Conservation (phyloP, 2,888 invertebrate species). For the Pheosia tremula region DNA sequence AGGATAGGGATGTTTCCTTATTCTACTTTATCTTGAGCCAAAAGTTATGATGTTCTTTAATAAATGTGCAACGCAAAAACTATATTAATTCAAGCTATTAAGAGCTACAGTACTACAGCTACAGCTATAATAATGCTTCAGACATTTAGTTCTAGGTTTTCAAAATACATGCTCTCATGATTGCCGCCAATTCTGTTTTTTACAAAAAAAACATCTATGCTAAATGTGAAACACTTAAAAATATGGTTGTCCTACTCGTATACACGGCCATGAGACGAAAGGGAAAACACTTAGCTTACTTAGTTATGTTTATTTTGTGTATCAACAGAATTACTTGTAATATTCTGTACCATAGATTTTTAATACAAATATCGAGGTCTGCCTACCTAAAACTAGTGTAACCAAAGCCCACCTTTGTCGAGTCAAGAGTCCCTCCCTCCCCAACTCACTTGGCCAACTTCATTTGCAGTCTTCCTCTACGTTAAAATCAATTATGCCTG, state of each 20-base stretch:
- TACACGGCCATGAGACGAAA: too few relatives aligned
- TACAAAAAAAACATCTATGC: background rate
- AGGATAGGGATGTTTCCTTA: slow-evolving; percentile 10
- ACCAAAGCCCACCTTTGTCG: slow-evolving; percentile 22
- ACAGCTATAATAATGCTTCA: too few relatives aligned
- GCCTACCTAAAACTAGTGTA: slow-evolving; percentile 4
- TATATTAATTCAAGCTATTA: background rate
- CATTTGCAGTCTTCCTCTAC: slow-evolving; percentile 73
- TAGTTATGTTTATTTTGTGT: too few relatives aligned
- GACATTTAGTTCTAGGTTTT: background rate
- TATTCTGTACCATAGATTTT: too few relatives aligned
- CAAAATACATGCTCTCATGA: too few relatives aligned
- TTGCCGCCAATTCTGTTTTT: background rate
- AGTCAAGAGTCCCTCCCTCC: slow-evolving; percentile 34
- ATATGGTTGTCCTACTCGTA: too few relatives aligned
- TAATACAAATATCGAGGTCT: too few relatives aligned
- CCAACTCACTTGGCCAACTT: slow-evolving; percentile 45
- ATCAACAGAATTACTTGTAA: too few relatives aligned
- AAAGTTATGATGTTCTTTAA: slow-evolving; percentile 2
- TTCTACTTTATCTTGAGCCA: slow-evolving; percentile 12
- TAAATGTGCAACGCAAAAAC: too few relatives aligned
- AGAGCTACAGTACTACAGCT: too few relatives aligned
- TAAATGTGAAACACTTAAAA: too few relatives aligned
- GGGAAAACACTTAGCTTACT: too few relatives aligned
- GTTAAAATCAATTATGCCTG: slow-evolving; percentile 82